Base-by-base conservation (phyloP, 2,797 vertebrate genomes). In the Catostomus latipinnis region DNA sequence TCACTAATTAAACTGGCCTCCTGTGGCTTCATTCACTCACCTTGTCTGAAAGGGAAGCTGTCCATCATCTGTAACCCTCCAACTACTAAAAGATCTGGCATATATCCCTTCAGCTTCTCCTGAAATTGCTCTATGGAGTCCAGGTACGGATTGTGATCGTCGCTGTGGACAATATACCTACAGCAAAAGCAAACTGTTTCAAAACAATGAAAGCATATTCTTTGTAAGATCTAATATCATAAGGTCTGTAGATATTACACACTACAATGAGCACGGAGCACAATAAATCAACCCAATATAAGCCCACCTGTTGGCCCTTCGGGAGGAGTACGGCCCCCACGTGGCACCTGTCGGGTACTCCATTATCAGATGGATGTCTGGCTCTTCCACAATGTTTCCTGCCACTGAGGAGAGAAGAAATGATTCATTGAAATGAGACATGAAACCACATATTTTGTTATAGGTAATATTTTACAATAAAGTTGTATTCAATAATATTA, bases 1-100 rank as follows among this genome's bases (percentile, higher is more conserved):
- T 22, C 22, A 22, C 22, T 22, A 22, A 22, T 22, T 2, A 22
- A 22, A 22, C 22, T 22, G 22, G 22, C 22, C 22, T 22, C 1
- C 22, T 22, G 22, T 22, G 22, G 22, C 22, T 22, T 22, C 22
- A 22, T 22, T 13, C 6, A 66, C 70, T 82, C 74, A 95, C 95
- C 94, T 73, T 85, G 74, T 53, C 88, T 90, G 68, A 95, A 96
- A 7, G 95, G 95, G 84, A 95, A 96, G 87, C 91, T 95, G 85
- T 96, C 95, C 95, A 96, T 96, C 95, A 95, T 96, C 81, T 96
- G 95, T 53, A 96, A 90, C 0, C 95, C 95, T 6, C 95, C 94
- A 18, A 96, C 92, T 71, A 96, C 93, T 69, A 96, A 78, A 61
- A 96, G 89, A 78, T 95, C 93, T 58, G 95, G 94, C 0, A 89